Percentiles rank a stretch among this genome's conserved stretches.
These are phyloP conservation scores for Opisthocomus hoazin DNA, from an alignment of 2,113 vertebrate genomes.

Conservation along the genomic window DNA sequence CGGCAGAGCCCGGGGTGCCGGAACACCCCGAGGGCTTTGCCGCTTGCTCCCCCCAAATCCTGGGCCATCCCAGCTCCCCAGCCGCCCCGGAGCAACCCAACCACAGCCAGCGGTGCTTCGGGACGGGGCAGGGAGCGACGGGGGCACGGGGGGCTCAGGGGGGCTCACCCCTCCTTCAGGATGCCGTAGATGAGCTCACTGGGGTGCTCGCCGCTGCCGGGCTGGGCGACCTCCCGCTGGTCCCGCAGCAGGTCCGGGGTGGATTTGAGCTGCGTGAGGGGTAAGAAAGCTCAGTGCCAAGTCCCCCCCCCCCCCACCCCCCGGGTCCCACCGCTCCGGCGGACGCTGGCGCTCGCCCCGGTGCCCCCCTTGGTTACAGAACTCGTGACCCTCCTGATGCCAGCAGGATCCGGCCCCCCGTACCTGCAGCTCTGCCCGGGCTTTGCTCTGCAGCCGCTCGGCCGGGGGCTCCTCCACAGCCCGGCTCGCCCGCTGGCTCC, in stretches of 20 bases:
- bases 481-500: not conserved
- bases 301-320: fast-evolving
- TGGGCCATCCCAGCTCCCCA: not conserved
- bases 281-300: not conserved
- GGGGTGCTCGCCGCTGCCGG: conserved; percentile 71
- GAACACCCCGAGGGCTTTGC: not conserved
- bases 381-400: not conserved
- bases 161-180: conserved; percentile 84
- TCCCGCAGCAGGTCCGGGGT: conserved; percentile 91
- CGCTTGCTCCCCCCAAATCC: not conserved
- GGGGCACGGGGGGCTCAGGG: fast-evolving
- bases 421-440: conserved; percentile 76
- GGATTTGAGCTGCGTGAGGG: conserved; percentile 77
- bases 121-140: not conserved
- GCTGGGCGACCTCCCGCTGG: conserved; percentile 78
- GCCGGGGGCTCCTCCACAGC: conserved; percentile 10
- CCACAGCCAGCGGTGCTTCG: fast-evolving
- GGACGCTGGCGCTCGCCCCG: fast-evolving
- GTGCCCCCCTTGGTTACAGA: not conserved
- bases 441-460: conserved; percentile 39
- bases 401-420: fast-evolving
- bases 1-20: fast-evolving
- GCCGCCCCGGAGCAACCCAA: not conserved
- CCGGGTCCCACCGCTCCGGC: fast-evolving
- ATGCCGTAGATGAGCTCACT: conserved; percentile 81